A percentile compares a stretch with the other conserved stretches of the same genome.
Conservation (phyloP, 2,113 vertebrate species). For the Bos taurus region ARS-UCD2.0 NC_037343.1:44418501-44419000, state of each 20-base stretch:
- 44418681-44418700: neutral
- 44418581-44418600: fast-evolving
- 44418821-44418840: neutral
- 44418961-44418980: neutral
- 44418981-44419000: neutral
- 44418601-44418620: fast-evolving
- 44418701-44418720: neutral
- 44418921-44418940: neutral
- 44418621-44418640: fast-evolving
- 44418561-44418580: neutral
- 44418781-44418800: fast-evolving
- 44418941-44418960: neutral
- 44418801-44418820: neutral
- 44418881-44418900: neutral
- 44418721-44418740: fast-evolving
- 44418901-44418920: neutral
- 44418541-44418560: fast-evolving
- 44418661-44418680: fast-evolving
- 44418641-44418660: fast-evolving
- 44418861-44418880: neutral
- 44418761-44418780: neutral
- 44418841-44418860: neutral
- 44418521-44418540: fast-evolving
- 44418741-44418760: neutral
- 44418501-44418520: neutral